Evolutionary conservation across 2,113 vertebrate genomes (phyloP), one percentile per base, ranked within the genome.

Genomic region (Donacobius atricapilla): DNA sequence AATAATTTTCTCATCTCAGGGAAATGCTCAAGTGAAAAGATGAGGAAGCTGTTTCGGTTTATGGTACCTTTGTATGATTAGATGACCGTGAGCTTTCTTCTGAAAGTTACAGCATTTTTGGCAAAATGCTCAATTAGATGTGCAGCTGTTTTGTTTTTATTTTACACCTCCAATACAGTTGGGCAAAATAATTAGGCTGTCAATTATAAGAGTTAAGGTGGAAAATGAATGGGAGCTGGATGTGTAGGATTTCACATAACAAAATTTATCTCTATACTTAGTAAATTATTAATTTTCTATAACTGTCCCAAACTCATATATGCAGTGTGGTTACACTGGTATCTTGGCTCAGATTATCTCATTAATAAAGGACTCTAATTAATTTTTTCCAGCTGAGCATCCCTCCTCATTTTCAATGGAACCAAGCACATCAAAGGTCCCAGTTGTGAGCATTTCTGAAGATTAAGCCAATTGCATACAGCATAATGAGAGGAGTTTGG

Each of bases 361-460:
- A 56, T 84, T 82, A 82, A 42, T 56, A 91, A 93, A 77, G 22
- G 25, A 47, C 8, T 70, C 23, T 31, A 82, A 45, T 75, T 87
- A 4, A n/a, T 68, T 90, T 95, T 78, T 92, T 40, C 24, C 63
- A 33, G 45, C 87, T 85, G 83, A 86, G 15, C 86, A 71, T 84
- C 69, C 19, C 14, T 92, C 20, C 44, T 89, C 25, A 79, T 93
- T 95, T 91, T 96, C 56, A 75, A 45, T 91, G 61, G 81, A 89
- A 56, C n/a, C 44, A 48, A 72, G 70, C 57, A 71, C 42, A 83
- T 91, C 73, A 48, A 54, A 82, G 37, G 48, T 91, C 73, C 60
- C 81, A 82, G 39, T 18, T 72, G 77, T 80, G 81, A 93, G 70
- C 53, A 50, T 95, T 96, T 94, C 93, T 82, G 81, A 94, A 87